Evolutionary conservation across 2,113 vertebrate genomes (phyloP).

Genomic region (Numenius arquata): DNA sequence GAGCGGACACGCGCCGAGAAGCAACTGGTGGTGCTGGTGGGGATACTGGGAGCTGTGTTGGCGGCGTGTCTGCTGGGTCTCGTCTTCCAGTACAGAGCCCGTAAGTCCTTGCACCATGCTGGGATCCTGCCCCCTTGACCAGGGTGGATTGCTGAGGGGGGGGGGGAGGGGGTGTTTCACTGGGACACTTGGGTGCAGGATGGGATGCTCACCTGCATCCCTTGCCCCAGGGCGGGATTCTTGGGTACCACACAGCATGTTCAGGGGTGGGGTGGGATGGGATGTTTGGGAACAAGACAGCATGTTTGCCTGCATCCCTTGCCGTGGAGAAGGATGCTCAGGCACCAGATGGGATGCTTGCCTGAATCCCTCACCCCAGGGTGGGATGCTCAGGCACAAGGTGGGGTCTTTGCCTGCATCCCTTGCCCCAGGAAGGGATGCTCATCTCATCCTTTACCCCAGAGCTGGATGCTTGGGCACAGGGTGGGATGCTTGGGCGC

Average conservation of each 20-base stretch:
- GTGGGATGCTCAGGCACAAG: neutral
- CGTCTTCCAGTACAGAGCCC: conserved; percentile 80
- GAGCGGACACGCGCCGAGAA: conserved; percentile 76
- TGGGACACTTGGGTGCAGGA: fast-evolving
- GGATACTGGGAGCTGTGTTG: conserved; percentile 66
- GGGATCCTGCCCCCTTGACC: neutral
- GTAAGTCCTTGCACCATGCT: conserved; percentile 61
- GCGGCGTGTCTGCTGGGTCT: conserved; percentile 77
- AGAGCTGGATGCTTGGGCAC: neutral
- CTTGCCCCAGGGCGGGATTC: neutral
- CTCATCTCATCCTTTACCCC: neutral
- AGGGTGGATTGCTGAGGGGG: neutral
- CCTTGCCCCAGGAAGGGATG: neutral
- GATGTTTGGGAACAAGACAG: neutral
- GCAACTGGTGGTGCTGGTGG: conserved; percentile 76
- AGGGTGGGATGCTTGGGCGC: neutral
- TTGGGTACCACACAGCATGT: neutral
- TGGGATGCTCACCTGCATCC: neutral
- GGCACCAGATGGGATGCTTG: fast-evolving
- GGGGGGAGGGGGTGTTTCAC: too few species aligned
- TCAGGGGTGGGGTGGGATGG: neutral
- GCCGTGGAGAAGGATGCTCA: fast-evolving
- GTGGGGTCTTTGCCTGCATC: neutral
- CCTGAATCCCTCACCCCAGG: neutral
- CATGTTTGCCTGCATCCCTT: neutral